These are phyloP conservation scores for Ceraclea dissimilis DNA, from an alignment of 2,888 invertebrate genomes.

Conservation along the genomic window DNA sequence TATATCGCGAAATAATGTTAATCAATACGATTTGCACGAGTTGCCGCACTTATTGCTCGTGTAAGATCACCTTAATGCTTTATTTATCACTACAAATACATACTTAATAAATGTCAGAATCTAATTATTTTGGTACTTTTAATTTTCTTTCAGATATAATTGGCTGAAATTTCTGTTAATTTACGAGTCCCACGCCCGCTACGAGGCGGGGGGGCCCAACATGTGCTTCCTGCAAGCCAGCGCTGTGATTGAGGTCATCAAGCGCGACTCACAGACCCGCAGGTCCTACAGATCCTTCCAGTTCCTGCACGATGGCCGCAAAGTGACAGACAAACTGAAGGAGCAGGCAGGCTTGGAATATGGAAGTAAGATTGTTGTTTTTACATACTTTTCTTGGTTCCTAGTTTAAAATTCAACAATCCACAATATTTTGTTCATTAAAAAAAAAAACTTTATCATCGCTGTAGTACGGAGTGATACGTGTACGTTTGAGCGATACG, in stretches of 20 bases:
- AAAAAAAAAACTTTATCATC: too few relatives aligned
- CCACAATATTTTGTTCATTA: too few relatives aligned
- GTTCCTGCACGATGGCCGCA: conserved; percentile 32
- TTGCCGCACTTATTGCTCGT: too few relatives aligned
- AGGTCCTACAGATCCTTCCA: conserved; percentile 44
- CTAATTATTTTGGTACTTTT: not conserved
- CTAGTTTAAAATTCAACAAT: too few relatives aligned
- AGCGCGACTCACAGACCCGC: conserved; percentile 30
- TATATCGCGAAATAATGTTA: too few relatives aligned
- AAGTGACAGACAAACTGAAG: conserved; percentile 44
- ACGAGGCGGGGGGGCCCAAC: conserved; percentile 56
- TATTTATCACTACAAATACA: not conserved
- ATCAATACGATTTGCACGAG: too few relatives aligned
- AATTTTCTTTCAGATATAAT: conserved; percentile 47
- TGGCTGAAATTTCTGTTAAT: conserved; percentile 69
- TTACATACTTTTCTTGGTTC: too few relatives aligned
- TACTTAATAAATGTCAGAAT: too few relatives aligned
- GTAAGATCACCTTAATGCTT: too few relatives aligned
- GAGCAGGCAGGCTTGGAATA: conserved; percentile 46
- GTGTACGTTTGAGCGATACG: too few relatives aligned
- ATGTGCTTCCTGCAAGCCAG: conserved; percentile 74
- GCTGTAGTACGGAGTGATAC: too few relatives aligned
- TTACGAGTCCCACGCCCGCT: conserved; percentile 67
- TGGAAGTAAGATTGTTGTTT: conserved; percentile 55
- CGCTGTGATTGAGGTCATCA: conserved; percentile 57